These are phyloP conservation scores for Brachystomella parvula DNA, from an alignment of 1,140 invertebrate species.

Conservation along the genomic window DNA sequence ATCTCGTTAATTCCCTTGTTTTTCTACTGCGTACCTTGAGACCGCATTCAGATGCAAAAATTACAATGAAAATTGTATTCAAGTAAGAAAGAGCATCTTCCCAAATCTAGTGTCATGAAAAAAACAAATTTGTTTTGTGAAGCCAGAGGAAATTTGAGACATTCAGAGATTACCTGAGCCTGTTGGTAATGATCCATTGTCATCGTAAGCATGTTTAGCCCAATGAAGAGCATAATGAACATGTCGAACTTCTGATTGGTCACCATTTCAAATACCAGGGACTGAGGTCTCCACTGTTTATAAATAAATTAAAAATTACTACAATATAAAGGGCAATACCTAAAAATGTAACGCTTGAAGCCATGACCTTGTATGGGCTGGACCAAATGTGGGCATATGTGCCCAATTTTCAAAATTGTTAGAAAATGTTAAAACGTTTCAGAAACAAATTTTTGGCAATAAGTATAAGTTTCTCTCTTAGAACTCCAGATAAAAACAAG, in stretches of 20 bases:
- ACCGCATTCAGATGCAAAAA: conserved; percentile 95
- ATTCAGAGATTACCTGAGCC: conserved; percentile 46
- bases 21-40: conserved; percentile 65
- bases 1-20: not conserved
- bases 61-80: conserved; percentile 95
- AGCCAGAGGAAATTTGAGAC: not conserved
- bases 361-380: not conserved
- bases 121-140: not conserved
- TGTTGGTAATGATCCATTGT: conserved; percentile 93
- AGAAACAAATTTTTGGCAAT: not conserved
- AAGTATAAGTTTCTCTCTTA: too few species aligned
- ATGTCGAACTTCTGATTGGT: conserved; percentile 99
- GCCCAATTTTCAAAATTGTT: not conserved
- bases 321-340: not conserved
- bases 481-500: too few species aligned
- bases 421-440: not conserved
- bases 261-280: conserved; percentile 91
- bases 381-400: not conserved
- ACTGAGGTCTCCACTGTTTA: conserved; percentile 83
- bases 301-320: not conserved
- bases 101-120: conserved; percentile 49
- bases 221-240: conserved; percentile 98
- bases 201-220: conserved; percentile 98
- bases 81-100: conserved; percentile 76
- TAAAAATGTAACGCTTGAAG: not conserved